A percentile compares a stretch with the other conserved stretches of the same genome.
phyloP scores from a whole-genome alignment of 2,797 vertebrate genomes.

The Nasua narica region DNA sequence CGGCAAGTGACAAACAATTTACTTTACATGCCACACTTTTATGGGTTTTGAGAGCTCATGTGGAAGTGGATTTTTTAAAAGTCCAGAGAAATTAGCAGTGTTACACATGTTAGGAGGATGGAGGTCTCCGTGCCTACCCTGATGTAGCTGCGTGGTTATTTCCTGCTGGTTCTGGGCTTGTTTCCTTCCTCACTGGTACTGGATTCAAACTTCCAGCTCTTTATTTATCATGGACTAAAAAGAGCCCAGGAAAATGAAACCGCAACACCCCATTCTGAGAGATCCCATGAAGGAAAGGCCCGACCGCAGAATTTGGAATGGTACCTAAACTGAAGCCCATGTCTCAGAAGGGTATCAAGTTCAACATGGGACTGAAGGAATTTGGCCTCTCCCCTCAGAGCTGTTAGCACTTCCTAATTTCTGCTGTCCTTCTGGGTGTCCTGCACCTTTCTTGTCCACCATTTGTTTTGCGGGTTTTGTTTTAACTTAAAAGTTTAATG shows the following conservation, averaged over 20 bases:
- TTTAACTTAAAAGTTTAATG: constrained; percentile 85
- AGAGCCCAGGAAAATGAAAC: constrained; percentile 78
- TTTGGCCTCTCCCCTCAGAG: constrained; percentile 67
- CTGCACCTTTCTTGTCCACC: neutral
- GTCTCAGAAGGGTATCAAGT: constrained; percentile 76
- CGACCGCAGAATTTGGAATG: neutral
- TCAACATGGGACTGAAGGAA: constrained; percentile 4
- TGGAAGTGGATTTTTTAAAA: constrained; percentile 95
- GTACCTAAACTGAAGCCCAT: constrained; percentile 61
- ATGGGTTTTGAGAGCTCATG: constrained; percentile 93
- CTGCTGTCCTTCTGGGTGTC: constrained; percentile 39
- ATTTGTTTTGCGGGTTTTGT: constrained; percentile 34
- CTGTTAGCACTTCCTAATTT: constrained; percentile 61
- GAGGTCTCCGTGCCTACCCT: neutral
- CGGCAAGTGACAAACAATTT: constrained; percentile 93
- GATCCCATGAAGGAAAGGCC: constrained; percentile 63
- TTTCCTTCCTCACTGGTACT: constrained; percentile 64
- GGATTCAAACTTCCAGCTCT: constrained; percentile 75
- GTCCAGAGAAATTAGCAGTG: constrained; percentile 87
- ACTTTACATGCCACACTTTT: constrained; percentile 91
- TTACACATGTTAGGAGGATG: constrained; percentile 86
- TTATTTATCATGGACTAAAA: constrained; percentile 81
- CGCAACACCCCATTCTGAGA: constrained; percentile 71
- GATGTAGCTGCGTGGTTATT: constrained; percentile 34
- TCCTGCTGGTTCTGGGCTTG: constrained; percentile 75